Base-by-base conservation (phyloP, 2,113 vertebrate species). In the Delphinus delphis region DNA sequence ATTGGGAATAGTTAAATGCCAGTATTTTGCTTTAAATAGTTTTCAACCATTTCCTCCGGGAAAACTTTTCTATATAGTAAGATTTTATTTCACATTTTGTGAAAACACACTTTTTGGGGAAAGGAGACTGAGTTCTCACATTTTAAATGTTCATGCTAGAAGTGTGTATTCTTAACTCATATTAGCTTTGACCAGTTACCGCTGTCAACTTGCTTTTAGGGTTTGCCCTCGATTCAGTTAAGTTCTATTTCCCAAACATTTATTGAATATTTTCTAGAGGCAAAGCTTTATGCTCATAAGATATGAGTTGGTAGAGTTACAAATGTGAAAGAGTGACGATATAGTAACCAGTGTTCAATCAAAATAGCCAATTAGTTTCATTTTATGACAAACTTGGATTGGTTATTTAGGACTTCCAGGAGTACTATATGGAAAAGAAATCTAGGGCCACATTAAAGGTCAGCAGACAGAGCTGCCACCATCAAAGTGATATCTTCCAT, bases 11-110 rank as follows among this genome's bases (percentile, higher is more conserved):
- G 1, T 74, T 88, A 96, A 65, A 6, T 1, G 0, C 25, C 53
- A 96, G 62, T 70, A 92, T 77, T 88, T 91, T 96, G 10, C 85
- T 98, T 97, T 88, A 95, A 96, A 93, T 83, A 33, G 26, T 96
- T 84, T 96, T 28, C 28, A 90, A 67, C 62, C 0, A 38, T 97
- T 97, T 98, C 96, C 88, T 97, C 8, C 18, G 41, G 96, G 33
- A 85, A 82, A 84, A 74, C 50, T 96, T 94, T 97, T 55, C 70
- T 93, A 23, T 79, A 6, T 10, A 65, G 41, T 63, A 53, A 74
- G 18, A 15, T 50, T 70, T 98, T 74, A 93, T 89, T 60, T 1
- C 18, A 67, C 4, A 4, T 92, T 96, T 92, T 98, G 74, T 95
- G 68, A 70, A 67, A 90, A 20, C 4, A 85, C 33, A 31, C 68